These are phyloP conservation scores for Hemicordylus capensis DNA, from an alignment of 2,113 vertebrate genomes.

Conservation along the genomic window DNA sequence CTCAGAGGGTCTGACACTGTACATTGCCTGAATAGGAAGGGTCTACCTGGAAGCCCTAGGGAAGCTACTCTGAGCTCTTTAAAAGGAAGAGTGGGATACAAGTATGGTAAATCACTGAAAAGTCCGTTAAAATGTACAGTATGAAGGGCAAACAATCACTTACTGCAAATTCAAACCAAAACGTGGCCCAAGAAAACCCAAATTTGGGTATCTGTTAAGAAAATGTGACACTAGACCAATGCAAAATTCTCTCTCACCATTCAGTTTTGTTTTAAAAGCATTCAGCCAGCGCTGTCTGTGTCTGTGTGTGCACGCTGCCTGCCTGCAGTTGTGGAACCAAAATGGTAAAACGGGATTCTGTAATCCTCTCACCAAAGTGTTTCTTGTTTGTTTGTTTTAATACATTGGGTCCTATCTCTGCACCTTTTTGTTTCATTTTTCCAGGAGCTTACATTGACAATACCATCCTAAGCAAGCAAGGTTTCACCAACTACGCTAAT, in stretches of 20 bases:
- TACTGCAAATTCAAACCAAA: not conserved
- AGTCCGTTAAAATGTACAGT: not conserved
- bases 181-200: not conserved
- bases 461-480: slow-evolving; percentile 86
- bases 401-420: no score
- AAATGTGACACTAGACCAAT: not conserved
- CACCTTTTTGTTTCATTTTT: not conserved
- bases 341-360: not conserved
- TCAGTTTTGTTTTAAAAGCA: not conserved
- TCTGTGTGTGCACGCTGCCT: not conserved
- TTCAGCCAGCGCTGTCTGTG: not conserved
- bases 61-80: not conserved
- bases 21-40: not conserved
- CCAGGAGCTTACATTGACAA: slow-evolving; percentile 88
- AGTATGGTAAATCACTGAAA: not conserved
- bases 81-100: not conserved
- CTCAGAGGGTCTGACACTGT: not conserved
- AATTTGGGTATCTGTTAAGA: not conserved
- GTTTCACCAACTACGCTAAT: slow-evolving; percentile 82
- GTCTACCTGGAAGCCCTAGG: not conserved
- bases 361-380: not conserved
- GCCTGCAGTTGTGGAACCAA: not conserved
- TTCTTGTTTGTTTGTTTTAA: not conserved
- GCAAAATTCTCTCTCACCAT: not conserved
- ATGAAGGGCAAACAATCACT: not conserved